Evolutionary conservation across 2,113 vertebrate genomes (phyloP), one percentile per base, ranked within the genome.

Genomic region (Pontoporia blainvillei): DNA sequence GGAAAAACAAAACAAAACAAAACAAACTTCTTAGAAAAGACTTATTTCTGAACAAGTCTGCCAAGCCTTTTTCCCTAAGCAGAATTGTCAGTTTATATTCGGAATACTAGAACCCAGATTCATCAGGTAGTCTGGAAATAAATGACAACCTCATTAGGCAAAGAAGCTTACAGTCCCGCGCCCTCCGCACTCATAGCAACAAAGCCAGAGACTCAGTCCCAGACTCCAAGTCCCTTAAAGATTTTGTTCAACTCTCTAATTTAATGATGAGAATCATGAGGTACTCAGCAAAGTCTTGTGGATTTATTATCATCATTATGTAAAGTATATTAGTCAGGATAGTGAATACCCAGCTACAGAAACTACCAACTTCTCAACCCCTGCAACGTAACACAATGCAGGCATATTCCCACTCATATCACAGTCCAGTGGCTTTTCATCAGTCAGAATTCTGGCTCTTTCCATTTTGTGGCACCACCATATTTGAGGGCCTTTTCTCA

Each of bases 61-160:
- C 36, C 31, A 94, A 67, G 34, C 4, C 29, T 44, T 91, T 93
- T 95, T 54, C 79, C 31, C 61, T 44, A 61, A 49, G 59, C 39
- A 69, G 21, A 72, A 71, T 39, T 81, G 86, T 86, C 44, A 46
- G 41, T 72, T 67, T 41, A 14, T 59, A 71, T 94, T 86, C 59
- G 76, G 62, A 91, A 73, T 36, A 46, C 27, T 34, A 46, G 34
- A 86, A 20, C 39, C 13, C n/a, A 15, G 62, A 34, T 72, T 67
- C n/a, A 78, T 82, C 34, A 82, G 67, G 86, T 46, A 66, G 34
- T 90, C 91, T 83, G 82, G 41, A 90, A 93, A 89, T 88, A 82
- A 81, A 86, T 44, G 61, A 90, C 23, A 93, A 72, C 9, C 21
- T 94, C 61, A 46, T 94, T 71, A 84, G n/a, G 23, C 31, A 62